Conservation (phyloP, 2,797 vertebrate species). For the Eulemur coronatus region DNA sequence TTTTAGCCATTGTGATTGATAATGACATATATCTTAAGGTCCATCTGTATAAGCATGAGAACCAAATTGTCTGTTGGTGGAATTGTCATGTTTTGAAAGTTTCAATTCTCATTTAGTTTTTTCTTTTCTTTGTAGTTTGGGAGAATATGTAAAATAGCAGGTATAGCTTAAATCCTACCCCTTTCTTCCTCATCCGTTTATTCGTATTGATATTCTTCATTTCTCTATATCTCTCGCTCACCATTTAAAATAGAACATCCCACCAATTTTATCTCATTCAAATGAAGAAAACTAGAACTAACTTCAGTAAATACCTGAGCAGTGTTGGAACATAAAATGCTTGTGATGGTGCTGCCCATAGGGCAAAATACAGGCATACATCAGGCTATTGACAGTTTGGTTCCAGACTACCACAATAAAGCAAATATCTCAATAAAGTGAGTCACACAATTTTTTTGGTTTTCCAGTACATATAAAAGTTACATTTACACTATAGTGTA, state of each 20-base stretch:
- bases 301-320: not conserved
- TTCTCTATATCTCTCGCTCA: not conserved
- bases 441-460: not conserved
- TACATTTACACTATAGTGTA: not conserved
- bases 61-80: conserved; percentile 10
- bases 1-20: conserved; percentile 32
- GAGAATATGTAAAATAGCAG: conserved; percentile 28
- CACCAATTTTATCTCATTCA: conserved; percentile 33
- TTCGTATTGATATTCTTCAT: not conserved
- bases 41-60: not conserved
- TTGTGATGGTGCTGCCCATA: not conserved
- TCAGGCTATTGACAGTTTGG: not conserved
- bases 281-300: conserved; percentile 14
- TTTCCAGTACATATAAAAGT: not conserved
- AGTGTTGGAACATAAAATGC: not conserved
- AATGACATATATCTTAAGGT: not conserved
- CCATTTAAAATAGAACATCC: not conserved
- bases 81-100: conserved; percentile 36
- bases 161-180: not conserved
- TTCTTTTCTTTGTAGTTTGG: conserved; percentile 25
- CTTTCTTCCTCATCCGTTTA: not conserved
- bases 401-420: not conserved
- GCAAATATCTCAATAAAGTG: not conserved
- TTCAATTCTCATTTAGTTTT: conserved; percentile 45
- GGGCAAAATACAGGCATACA: not conserved